phyloP scores from a whole-genome alignment of 2,113 vertebrate genomes.

The Rostratula benghalensis region DNA sequence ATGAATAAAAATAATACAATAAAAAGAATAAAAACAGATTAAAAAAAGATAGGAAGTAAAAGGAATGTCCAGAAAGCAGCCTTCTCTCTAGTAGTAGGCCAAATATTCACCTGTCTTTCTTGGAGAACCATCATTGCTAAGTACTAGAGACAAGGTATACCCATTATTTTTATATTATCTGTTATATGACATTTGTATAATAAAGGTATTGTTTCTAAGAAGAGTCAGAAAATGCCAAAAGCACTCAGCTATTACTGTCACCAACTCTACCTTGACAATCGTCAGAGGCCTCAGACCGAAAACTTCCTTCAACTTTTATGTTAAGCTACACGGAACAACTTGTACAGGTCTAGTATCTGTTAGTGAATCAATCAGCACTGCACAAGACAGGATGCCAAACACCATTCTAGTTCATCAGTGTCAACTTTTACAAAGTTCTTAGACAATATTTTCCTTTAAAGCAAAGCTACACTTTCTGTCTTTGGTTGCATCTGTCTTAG shows the following conservation, averaged over 20 bases:
- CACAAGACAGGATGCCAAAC: not conserved
- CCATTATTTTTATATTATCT: not conserved
- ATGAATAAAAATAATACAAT: not conserved
- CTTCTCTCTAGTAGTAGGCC: not conserved
- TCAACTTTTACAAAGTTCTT: not conserved
- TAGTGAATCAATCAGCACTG: not conserved
- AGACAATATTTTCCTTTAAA: not conserved
- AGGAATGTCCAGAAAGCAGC: not conserved
- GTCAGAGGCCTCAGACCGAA: not conserved
- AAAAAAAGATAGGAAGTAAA: not conserved
- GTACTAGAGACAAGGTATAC: not conserved
- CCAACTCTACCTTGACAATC: not conserved
- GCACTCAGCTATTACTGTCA: not conserved
- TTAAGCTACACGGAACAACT: not conserved
- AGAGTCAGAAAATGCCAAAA: not conserved
- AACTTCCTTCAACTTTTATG: not conserved
- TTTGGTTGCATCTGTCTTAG: not conserved
- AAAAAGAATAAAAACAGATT: not conserved
- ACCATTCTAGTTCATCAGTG: not conserved
- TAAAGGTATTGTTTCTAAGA: not conserved
- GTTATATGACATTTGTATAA: not conserved
- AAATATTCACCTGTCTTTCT: not conserved
- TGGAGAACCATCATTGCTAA: not conserved
- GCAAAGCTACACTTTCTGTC: not conserved
- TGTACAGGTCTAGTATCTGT: not conserved